Base-by-base conservation (phyloP, 2,888 invertebrate genomes). In the Diaphora mendica region DNA sequence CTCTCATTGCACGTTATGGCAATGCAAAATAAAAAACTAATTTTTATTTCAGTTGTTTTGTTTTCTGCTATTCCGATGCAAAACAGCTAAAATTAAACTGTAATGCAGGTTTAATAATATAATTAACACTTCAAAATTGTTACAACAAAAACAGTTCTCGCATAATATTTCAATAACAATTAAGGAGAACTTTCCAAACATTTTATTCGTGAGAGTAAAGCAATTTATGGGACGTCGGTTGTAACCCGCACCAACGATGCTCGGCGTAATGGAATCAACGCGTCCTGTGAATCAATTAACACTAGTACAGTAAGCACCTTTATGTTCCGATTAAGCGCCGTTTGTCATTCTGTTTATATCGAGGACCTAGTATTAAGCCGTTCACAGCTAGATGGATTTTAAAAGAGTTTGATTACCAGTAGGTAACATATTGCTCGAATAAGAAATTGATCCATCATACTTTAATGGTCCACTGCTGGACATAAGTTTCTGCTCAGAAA, bases 211-310 rank as follows among this genome's bases (percentile, higher is more conserved):
- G 23, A 62, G 44, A 48, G 33, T 44, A 62, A 67, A 70, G 11
- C 59, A 48, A 74, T 48, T 68, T 74, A 67, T 48, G n/a, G 62
- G 26, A 64, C 48, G 26, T 42, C 70, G 30, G n/a, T 64, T 51
- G 62, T 70, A 26, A 44, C 20, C 13, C 33, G 51, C 30, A n/a
- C 35, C 51, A 51, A 64, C 35, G 62, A 75, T 59, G 72, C 62
- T 76, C 73, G 7, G 26, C 42, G 15, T 83, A 86, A 88, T 88
- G 76, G 82, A 88, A 88, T 89, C 85, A 87, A 79, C 83, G 79
- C 81, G 80, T 79, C 75, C 80, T 77, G 73, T 84, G 79, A 82
- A 80, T 85, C 83, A 79, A 80, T 86, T 82, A 84, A 79, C 82
- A 73, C 72, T 72, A 69, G 64, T 65, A 66, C 71, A 73, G 62